A percentile compares a stretch with the other conserved stretches of the same genome.
phyloP scores from a whole-genome alignment of 2,888 invertebrate genomes.

The Phania funesta region DNA sequence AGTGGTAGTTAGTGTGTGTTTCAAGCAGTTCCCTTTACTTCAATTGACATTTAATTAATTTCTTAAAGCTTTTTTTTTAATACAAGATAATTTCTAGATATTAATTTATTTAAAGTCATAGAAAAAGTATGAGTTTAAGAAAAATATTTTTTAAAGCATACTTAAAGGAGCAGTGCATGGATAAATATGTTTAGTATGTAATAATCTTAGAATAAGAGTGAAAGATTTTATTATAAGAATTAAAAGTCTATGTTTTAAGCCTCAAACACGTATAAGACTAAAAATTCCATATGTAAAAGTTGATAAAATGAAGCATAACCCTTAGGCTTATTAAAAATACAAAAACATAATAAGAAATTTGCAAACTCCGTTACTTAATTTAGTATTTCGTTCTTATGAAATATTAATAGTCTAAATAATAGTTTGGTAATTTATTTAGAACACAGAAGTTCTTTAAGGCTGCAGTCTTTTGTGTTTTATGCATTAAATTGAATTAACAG shows the following conservation, averaged over 20 bases:
- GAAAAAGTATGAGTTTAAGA: no score
- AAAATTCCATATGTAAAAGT: neutral
- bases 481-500: neutral
- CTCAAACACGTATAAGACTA: neutral
- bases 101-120: neutral
- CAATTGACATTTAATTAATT: slow-evolving; percentile 51
- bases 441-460: neutral
- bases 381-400: no score
- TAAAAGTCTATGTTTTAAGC: neutral
- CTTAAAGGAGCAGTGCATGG: no score
- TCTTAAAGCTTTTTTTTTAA: neutral
- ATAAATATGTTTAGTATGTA: neutral
- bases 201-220: neutral
- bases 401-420: neutral
- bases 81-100: neutral
- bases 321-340: slow-evolving; percentile 23
- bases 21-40: neutral
- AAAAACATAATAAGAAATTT: neutral
- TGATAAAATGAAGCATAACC: slow-evolving; percentile 45
- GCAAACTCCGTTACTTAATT: no score
- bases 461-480: slow-evolving; percentile 15
- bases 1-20: neutral
- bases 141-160: no score
- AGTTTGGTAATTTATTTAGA: neutral
- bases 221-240: neutral